Base-by-base conservation (phyloP, 2,797 vertebrate species). In the Danio aesculapii region DNA sequence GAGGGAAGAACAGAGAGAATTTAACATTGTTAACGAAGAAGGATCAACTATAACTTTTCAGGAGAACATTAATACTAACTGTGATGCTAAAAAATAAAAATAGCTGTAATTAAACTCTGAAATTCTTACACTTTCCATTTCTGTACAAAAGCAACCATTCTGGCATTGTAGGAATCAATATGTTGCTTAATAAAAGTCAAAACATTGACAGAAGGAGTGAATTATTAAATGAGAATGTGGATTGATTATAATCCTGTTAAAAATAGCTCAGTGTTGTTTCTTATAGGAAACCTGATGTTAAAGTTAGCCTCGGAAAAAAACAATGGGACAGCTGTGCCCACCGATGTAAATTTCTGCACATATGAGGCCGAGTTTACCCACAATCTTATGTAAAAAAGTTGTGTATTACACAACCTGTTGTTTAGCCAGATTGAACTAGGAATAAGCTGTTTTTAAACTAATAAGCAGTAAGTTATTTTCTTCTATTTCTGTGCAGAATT, bases 1-100 rank as follows among this genome's bases (percentile, higher is more conserved):
- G 91, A 86, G 7, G 85, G 89, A 16, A 8, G 53, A 68, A 6
- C 43, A 0, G 64, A 46, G 21, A 55, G 58, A 21, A 17, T 43
- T 21, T 44, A 76, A 44, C 17, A 44, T 17, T 17, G 41, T 8
- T 14, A 11, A 79, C 55, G 8, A 52, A 5, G 43, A 0, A 13
- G 14, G 16, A 17, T 63, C 7, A 53, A 44, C 19, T 61, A 10
- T 43, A 69, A 52, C 8, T 13, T 21, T 66, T 55, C 2, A 9
- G 5, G 2, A 1, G 50, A 67, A 57, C 50, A 47, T 64, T 10
- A 17, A 64, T 49, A 52, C 21, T 50, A 75, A 52, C 30, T 6
- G 13, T 39, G 39, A 19, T 63, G 9, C 41, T 39, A 63, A 13
- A 52, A 5, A 6, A 61, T 8, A 6, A 67, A 30, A 5, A 6